Percentiles rank a stretch among this genome's conserved stretches.
Conservation (phyloP, 2,113 vertebrate genomes). For the Taxidea taxus region DNA sequence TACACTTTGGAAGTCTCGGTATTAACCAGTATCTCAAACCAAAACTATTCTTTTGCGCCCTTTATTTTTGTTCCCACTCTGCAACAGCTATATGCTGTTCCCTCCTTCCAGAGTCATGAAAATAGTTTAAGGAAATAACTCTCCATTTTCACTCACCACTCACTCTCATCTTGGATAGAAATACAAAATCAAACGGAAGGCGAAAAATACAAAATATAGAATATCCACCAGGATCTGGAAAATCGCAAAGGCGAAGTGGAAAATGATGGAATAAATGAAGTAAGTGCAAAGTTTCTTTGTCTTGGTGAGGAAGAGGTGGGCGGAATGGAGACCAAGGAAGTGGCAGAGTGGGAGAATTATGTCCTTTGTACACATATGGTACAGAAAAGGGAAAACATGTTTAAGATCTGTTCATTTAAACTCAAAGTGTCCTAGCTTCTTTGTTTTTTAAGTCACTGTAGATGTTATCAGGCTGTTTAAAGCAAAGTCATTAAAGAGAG, state of each 20-base stretch:
- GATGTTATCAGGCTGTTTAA: not conserved
- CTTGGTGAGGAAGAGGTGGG: not conserved
- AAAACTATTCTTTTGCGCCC: not conserved
- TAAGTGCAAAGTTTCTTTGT: not conserved
- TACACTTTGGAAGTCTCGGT: not conserved
- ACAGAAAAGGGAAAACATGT: not conserved
- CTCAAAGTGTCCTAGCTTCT: not conserved
- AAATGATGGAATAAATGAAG: not conserved
- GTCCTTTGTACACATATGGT: not conserved
- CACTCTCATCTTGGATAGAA: not conserved
- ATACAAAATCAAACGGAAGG: not conserved
- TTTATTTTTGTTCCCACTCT: not conserved
- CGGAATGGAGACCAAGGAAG: not conserved
- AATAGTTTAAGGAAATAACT: not conserved
- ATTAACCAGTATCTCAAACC: not conserved
- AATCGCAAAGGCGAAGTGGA: not conserved
- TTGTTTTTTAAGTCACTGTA: not conserved
- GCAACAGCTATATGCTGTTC: accelerated
- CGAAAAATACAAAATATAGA: not conserved
- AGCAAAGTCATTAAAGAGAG: not conserved
- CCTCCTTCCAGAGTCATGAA: not conserved
- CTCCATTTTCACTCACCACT: not conserved
- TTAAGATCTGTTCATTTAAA: not conserved
- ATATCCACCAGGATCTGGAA: slow-evolving; percentile 15
- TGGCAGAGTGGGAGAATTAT: not conserved